Conservation (phyloP, 2,797 vertebrate genomes). For the Lophius americanus region DNA sequence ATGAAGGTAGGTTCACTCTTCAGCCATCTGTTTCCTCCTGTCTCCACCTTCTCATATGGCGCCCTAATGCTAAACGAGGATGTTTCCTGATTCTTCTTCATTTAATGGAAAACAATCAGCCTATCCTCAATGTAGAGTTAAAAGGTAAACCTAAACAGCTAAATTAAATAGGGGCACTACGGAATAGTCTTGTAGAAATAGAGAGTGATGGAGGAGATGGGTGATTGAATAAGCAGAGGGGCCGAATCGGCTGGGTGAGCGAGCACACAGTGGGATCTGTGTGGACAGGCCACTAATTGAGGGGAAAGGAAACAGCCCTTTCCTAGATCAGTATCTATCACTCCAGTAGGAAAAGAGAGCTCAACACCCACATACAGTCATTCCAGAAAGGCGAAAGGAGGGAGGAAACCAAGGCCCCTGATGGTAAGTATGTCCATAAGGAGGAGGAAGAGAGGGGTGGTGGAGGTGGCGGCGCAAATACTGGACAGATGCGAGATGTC, state of each 20-base stretch:
- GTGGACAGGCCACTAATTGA: conserved; percentile 70
- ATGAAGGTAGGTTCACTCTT: no score
- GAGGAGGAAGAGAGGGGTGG: conserved; percentile 14
- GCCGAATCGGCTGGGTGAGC: conserved; percentile 27
- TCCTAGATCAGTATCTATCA: conserved; percentile 72
- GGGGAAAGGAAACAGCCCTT: conserved; percentile 64
- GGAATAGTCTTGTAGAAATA: conserved; percentile 27
- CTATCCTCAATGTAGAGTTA: conserved; percentile 12
- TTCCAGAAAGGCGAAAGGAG: conserved; percentile 42
- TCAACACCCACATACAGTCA: conserved; percentile 48
- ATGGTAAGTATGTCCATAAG: conserved; percentile 32
- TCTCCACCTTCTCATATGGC: neutral
- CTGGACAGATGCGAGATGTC: conserved; percentile 42
- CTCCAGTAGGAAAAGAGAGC: conserved; percentile 40
- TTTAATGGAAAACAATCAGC: conserved; percentile 21
- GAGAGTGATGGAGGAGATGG: conserved; percentile 35
- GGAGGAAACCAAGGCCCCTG: conserved; percentile 28
- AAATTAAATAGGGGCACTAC: conserved; percentile 33
- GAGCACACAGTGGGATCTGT: conserved; percentile 45
- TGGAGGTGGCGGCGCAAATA: conserved; percentile 38
- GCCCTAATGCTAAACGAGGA: neutral
- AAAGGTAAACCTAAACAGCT: conserved; percentile 32
- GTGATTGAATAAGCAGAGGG: conserved; percentile 49
- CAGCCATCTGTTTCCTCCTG: no score
- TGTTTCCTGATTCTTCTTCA: neutral